Evolutionary conservation across 2,797 vertebrate genomes (phyloP).

Genomic region (Apodemus agrarius): DNA sequence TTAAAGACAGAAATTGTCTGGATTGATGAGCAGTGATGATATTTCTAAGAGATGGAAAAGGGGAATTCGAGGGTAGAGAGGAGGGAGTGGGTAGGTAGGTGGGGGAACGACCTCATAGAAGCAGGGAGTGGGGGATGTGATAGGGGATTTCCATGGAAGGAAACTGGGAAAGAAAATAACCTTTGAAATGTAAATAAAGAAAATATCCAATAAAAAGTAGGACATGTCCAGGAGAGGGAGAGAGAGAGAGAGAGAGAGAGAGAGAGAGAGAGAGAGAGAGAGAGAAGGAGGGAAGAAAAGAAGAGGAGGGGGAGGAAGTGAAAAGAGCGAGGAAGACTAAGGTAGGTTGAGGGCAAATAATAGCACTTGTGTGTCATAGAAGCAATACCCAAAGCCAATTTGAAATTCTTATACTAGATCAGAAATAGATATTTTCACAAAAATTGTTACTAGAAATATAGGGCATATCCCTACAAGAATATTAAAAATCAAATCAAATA

Average conservation of each 20-base stretch:
- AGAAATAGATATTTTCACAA: background rate
- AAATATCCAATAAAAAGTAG: too few species aligned
- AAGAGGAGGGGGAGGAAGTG: too few species aligned
- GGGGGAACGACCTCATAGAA: too few species aligned
- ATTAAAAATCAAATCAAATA: background rate
- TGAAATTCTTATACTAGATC: background rate
- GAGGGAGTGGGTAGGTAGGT: too few species aligned
- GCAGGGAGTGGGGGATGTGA: too few species aligned
- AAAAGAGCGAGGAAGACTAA: too few species aligned
- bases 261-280: background rate
- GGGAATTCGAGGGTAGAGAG: too few species aligned
- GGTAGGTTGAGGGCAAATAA: background rate
- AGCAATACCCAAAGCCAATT: background rate
- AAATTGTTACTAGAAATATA: background rate
- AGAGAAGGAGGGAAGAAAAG: background rate
- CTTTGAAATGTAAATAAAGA: too few species aligned
- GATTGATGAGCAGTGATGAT: background rate
- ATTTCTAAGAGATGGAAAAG: background rate
- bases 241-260: too few species aligned
- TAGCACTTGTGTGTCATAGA: background rate
- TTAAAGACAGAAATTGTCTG: background rate
- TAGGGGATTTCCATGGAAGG: too few species aligned
- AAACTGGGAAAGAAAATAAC: too few species aligned
- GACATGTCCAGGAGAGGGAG: too few species aligned
- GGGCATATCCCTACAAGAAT: background rate